These are phyloP conservation scores for Lingula anatina DNA, from an alignment of 2,888 invertebrate species.

Conservation along the genomic window DNA sequence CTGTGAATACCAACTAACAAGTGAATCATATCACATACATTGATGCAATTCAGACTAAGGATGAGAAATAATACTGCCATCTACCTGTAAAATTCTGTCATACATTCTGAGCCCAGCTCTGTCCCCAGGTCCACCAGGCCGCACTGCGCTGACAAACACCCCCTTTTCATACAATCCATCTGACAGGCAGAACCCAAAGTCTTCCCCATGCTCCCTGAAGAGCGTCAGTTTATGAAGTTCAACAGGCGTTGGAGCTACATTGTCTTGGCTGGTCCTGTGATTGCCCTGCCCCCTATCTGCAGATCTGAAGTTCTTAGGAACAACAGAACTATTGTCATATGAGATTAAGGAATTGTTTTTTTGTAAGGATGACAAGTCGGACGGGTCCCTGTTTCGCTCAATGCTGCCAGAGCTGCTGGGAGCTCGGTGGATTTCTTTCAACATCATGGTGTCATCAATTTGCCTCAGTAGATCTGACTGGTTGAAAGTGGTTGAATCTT, in stretches of 20 bases:
- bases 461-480: constrained; percentile 34
- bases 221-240: constrained; percentile 65
- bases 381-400: too few species aligned
- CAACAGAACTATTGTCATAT: too few species aligned
- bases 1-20: too few species aligned
- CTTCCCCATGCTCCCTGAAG: constrained; percentile 87
- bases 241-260: constrained; percentile 44
- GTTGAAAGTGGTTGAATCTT: constrained; percentile 25
- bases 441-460: too few species aligned
- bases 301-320: too few species aligned
- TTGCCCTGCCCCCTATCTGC: too few species aligned
- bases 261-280: constrained; percentile 29
- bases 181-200: constrained; percentile 93
- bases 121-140: constrained; percentile 88
- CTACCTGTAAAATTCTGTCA: constrained; percentile 85
- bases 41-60: not conserved
- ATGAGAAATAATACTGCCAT: not conserved
- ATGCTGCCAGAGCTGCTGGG: too few species aligned
- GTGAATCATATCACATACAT: too few species aligned
- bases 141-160: constrained; percentile 86
- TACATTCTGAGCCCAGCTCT: constrained; percentile 76
- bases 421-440: too few species aligned
- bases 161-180: constrained; percentile 90
- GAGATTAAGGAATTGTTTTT: too few species aligned
- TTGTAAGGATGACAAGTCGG: too few species aligned